Percentiles rank a stretch among this genome's conserved stretches.
These are phyloP conservation scores for Punctoribates punctum DNA, from an alignment of 2,888 invertebrate species.

Conservation along the genomic window DNA sequence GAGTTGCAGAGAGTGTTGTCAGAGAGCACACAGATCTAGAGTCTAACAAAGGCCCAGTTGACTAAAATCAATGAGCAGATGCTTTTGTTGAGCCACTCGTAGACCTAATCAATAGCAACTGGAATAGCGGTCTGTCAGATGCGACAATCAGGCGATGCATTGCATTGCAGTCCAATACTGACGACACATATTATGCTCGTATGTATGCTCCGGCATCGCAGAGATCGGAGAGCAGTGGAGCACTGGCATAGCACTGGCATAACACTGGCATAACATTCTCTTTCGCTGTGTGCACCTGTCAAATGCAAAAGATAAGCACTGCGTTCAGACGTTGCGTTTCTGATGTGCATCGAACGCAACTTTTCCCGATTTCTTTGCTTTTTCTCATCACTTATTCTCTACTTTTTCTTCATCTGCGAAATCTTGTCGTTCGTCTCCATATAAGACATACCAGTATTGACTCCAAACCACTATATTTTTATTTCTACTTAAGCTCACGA, in stretches of 20 bases:
- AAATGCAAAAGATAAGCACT: constrained; percentile 34
- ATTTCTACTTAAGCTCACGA: background rate
- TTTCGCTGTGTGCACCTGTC: constrained; percentile 35
- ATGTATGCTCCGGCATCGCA: background rate
- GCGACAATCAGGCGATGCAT: constrained; percentile 24
- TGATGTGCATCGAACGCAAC: constrained; percentile 21
- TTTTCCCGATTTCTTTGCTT: constrained; percentile 6
- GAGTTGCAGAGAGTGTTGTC: background rate
- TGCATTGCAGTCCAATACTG: constrained; percentile 26
- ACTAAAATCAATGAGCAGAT: constrained; percentile 30
- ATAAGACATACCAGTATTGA: background rate
- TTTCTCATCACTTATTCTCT: constrained; percentile 10
- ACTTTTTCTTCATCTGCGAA: constrained; percentile 3
- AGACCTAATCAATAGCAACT: constrained; percentile 32
- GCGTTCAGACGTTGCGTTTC: background rate
- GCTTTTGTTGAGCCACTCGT: constrained; percentile 23
- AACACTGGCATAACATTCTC: background rate
- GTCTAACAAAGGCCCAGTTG: background rate
- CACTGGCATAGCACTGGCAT: background rate
- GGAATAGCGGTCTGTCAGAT: constrained; percentile 33
- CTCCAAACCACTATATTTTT: background rate
- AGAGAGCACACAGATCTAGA: background rate
- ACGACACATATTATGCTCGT: constrained; percentile 8
- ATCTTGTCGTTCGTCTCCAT: background rate
- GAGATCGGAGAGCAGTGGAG: background rate